Evolutionary conservation across 2,888 invertebrate genomes (phyloP).

Genomic region (Diplolepis rosae): DNA sequence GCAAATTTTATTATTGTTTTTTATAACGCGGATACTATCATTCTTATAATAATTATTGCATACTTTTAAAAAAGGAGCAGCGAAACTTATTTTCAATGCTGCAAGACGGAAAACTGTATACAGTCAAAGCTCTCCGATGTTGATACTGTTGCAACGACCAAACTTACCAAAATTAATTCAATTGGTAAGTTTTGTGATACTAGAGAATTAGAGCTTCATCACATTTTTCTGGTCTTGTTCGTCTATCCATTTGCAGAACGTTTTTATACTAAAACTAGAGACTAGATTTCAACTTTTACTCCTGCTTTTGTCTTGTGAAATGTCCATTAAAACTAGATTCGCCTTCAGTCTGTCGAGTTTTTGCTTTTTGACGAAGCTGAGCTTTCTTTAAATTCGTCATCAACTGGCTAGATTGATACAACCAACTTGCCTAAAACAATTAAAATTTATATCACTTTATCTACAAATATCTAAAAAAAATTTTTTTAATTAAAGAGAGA

Average conservation of each 20-base stretch:
- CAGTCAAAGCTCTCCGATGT: slow-evolving; percentile 44
- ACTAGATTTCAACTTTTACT: slow-evolving; percentile 50
- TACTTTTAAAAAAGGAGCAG: slow-evolving; percentile 12
- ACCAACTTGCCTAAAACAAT: slow-evolving; percentile 91
- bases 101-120: slow-evolving; percentile 45
- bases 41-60: not conserved
- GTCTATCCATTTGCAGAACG: slow-evolving; percentile 33
- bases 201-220: slow-evolving; percentile 35
- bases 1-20: not conserved
- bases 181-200: not conserved
- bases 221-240: slow-evolving; percentile 30
- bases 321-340: slow-evolving; percentile 49
- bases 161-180: slow-evolving; percentile 35
- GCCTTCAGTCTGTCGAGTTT: slow-evolving; percentile 66
- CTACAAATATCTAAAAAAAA: too few relatives aligned
- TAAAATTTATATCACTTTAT: too few relatives aligned
- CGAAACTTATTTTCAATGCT: slow-evolving; percentile 1
- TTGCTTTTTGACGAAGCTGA: slow-evolving; percentile 82
- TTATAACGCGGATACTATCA: not conserved
- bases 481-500: not conserved
- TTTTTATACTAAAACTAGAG: slow-evolving; percentile 43
- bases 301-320: slow-evolving; percentile 44
- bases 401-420: slow-evolving; percentile 90
- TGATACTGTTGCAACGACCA: slow-evolving; percentile 5
- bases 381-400: slow-evolving; percentile 90